Base-by-base conservation (phyloP, 1,140 invertebrate genomes). In the Cydia splendana region DNA sequence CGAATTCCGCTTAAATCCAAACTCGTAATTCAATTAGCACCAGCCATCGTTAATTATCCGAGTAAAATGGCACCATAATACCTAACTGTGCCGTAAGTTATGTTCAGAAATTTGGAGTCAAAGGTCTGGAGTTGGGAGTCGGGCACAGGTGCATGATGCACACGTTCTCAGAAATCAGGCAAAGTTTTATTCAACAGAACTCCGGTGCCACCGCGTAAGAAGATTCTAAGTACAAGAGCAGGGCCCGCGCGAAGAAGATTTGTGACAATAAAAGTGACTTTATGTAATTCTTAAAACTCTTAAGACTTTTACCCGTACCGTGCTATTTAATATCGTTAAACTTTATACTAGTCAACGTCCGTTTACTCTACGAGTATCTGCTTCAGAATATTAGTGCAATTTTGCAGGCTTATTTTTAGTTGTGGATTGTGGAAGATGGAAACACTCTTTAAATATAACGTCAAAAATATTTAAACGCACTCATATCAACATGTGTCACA, bases 141-240 rank as follows among this genome's bases (percentile, higher is more conserved):
- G 65, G 75, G 18, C 67, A 15, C 76, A 75, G 76, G 76, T 77
- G 78, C 78, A 67, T 67, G 51, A 30, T 74, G 67, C 65, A 71
- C 75, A 77, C 65, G 78, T 77, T 79, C 74, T 67, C 75, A 75
- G 76, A 75, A 79, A 79, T 79, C 76, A 79, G 78, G 48, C 62
- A 65, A 79, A 79, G 76, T 79, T 79, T 77, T 77, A 79, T 79
- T 76, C 76, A 74, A 73, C 76, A 4, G 45, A 74, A 28, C 42
- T 24, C 38, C 45, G 20, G 34, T 18, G 67, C n/a, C 30, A 45
- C 67, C 30, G 78, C 71, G 34, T 76, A 79, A 79, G 77, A 78
- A 67, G 67, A 71, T 38, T 71, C 18, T n/a, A 10, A 45, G 15
- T 38, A 24, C 67, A 38, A 7, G 67, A 71, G 34, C 38, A 69